Conservation (phyloP, 2,113 vertebrate genomes). For the Pagrus major region DNA sequence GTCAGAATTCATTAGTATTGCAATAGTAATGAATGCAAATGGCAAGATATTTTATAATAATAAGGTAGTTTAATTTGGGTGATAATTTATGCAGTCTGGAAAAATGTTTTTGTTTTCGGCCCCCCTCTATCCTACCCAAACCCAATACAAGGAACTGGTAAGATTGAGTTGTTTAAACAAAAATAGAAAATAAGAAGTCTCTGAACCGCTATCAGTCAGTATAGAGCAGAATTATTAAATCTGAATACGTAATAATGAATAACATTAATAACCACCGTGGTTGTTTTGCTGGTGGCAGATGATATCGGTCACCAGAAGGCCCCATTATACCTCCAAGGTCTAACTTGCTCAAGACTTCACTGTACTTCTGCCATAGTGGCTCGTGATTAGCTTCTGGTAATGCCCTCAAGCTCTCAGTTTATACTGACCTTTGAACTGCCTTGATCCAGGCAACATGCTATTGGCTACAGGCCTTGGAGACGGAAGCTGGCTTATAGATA, state of each 20-base stretch:
- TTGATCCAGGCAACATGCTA: slow-evolving; percentile 49
- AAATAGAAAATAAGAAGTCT: not conserved
- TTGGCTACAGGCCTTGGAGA: slow-evolving; percentile 43
- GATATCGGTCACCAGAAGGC: not conserved
- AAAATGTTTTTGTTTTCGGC: no score
- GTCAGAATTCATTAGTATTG: not conserved
- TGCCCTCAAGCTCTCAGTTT: slow-evolving; percentile 41
- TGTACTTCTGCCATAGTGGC: slow-evolving; percentile 28
- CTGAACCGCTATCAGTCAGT: not conserved
- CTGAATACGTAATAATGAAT: not conserved
- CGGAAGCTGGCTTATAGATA: slow-evolving; percentile 52
- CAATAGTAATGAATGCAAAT: not conserved
- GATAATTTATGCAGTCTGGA: not conserved
- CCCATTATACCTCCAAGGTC: not conserved
- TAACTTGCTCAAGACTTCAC: slow-evolving; percentile 21
- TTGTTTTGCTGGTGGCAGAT: not conserved
- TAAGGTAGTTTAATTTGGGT: not conserved
- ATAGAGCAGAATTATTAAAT: not conserved
- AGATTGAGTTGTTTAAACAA: not conserved
- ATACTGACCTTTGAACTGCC: slow-evolving; percentile 68
- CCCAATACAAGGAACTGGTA: not conserved
- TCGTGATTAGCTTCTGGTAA: slow-evolving; percentile 55
- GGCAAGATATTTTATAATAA: not conserved
- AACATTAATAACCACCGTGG: not conserved
- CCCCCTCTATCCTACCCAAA: not conserved